These are phyloP conservation scores for Oscheius sp. DNA, from an alignment of 2,888 invertebrate genomes.

Conservation along the genomic window DNA sequence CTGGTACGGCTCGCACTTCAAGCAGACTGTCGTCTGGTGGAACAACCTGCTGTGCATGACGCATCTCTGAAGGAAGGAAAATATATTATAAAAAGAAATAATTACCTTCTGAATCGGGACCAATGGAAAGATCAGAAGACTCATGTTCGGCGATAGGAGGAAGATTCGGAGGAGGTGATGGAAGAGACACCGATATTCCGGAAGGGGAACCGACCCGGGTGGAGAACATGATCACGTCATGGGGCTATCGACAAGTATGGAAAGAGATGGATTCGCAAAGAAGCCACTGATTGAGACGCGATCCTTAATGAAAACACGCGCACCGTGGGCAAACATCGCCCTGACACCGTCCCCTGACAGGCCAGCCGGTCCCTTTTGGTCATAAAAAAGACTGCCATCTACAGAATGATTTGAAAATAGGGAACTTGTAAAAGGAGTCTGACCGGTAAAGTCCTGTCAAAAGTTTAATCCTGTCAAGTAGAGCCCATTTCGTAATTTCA, in stretches of 20 bases:
- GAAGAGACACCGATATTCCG: slow-evolving; percentile 15
- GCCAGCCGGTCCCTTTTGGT: slow-evolving; percentile 9
- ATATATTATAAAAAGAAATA: background rate
- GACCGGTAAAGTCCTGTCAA: too few species aligned
- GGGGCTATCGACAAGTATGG: slow-evolving; percentile 1
- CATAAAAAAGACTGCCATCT: slow-evolving; percentile 16
- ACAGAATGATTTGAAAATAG: too few species aligned
- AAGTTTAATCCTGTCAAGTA: too few species aligned
- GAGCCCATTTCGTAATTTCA: too few species aligned
- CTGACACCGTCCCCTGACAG: slow-evolving; percentile 26
- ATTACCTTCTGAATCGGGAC: slow-evolving; percentile 14
- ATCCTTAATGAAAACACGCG: slow-evolving; percentile 34
- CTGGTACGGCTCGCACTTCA: slow-evolving; percentile 29
- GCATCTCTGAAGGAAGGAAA: slow-evolving; percentile 2
- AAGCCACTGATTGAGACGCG: slow-evolving; percentile 27
- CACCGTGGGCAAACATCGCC: slow-evolving; percentile 20
- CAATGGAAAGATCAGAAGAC: slow-evolving; percentile 29
- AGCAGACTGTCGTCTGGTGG: slow-evolving; percentile 31
- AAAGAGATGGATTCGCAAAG: background rate
- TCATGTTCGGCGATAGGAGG: slow-evolving; percentile 50
- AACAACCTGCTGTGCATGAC: slow-evolving; percentile 14
- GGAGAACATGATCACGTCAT: slow-evolving; percentile 5
- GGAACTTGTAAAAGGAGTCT: too few species aligned
- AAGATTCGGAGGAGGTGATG: slow-evolving; percentile 24
- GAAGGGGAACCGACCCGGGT: slow-evolving; percentile 14